Conservation (phyloP, 2,113 vertebrate species). For the Neotragus pygmaeus region DNA sequence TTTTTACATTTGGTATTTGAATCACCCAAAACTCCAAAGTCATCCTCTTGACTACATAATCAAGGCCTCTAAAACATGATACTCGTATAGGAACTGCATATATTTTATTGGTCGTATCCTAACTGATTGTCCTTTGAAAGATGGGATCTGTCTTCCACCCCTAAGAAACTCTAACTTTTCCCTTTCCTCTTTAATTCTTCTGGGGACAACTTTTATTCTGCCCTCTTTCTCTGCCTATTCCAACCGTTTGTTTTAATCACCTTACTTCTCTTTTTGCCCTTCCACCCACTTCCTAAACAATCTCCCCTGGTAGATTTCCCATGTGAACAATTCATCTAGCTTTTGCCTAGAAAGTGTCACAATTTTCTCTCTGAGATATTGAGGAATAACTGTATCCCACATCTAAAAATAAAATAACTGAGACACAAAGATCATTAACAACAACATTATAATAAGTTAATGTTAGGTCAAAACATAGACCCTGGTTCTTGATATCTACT, state of each 20-base stretch:
- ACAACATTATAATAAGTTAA: background rate
- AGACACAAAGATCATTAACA: background rate
- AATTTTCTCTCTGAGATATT: background rate
- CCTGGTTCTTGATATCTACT: background rate
- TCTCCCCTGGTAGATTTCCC: background rate
- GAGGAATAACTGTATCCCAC: background rate
- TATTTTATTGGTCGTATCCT: background rate
- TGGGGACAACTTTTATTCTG: background rate
- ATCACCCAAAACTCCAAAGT: background rate
- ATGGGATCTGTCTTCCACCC: background rate
- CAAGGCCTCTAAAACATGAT: background rate
- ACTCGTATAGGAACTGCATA: background rate
- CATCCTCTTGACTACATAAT: background rate
- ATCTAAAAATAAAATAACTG: slow-evolving; percentile 6
- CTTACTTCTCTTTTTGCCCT: background rate
- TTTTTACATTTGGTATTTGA: background rate
- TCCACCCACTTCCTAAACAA: background rate
- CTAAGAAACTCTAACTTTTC: background rate
- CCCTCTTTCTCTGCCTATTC: background rate
- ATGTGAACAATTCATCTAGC: background rate
- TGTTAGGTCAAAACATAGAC: background rate
- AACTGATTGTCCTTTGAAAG: background rate
- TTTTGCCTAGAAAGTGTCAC: background rate
- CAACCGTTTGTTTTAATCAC: background rate
- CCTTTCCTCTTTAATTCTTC: background rate